Percentiles rank a stretch among this genome's conserved stretches.
Evolutionary conservation across 2,888 invertebrate species (phyloP).

Genomic region (Reticulitermes lucifugus): DNA sequence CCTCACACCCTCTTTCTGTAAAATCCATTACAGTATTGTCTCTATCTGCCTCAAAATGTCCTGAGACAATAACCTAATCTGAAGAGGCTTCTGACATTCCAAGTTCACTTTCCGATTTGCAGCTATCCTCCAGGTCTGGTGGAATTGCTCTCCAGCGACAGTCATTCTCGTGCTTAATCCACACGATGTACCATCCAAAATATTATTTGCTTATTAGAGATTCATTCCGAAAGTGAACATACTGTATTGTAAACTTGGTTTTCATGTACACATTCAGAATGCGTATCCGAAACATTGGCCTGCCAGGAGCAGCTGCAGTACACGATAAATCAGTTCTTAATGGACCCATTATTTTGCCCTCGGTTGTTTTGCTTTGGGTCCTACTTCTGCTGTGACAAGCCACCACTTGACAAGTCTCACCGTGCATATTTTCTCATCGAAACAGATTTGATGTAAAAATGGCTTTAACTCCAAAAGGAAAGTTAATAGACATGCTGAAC

Average conservation of each 20-base stretch:
- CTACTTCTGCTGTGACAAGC: background rate
- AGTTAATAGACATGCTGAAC: background rate
- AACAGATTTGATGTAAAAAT: background rate
- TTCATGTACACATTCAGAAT: background rate
- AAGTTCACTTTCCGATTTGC: no score
- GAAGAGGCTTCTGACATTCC: no score
- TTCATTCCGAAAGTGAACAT: background rate
- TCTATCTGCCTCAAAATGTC: no score
- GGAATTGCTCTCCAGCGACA: no score
- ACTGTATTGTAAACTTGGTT: background rate
- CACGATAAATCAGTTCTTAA: background rate
- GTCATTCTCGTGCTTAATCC: no score
- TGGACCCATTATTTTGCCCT: background rate
- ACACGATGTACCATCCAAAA: no score
- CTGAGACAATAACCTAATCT: no score
- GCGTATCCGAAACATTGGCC: background rate
- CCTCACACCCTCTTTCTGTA: no score
- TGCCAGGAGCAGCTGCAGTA: background rate
- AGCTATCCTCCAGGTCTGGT: no score
- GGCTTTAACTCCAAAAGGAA: background rate
- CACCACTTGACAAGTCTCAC: background rate
- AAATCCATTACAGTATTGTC: no score
- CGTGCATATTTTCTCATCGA: background rate
- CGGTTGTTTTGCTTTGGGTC: conserved; percentile 1
- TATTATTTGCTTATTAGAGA: background rate